A percentile compares a stretch with the other conserved stretches of the same genome.
Evolutionary conservation across 2,113 vertebrate genomes (phyloP).

Genomic region (Spea multiplicata): DNA sequence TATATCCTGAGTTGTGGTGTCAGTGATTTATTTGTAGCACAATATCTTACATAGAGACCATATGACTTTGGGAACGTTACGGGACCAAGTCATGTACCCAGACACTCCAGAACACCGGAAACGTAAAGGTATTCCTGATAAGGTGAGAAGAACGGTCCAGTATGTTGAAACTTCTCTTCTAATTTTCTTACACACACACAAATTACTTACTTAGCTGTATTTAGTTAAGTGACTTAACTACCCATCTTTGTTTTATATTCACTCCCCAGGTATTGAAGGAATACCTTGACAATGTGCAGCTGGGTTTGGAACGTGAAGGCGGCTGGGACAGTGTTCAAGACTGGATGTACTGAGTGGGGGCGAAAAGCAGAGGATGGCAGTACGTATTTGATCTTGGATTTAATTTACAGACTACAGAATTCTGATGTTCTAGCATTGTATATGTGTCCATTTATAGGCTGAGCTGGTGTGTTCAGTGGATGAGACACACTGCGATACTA

Average conservation of each 20-base stretch:
- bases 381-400: slow-evolving; percentile 58
- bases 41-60: slow-evolving; percentile 74
- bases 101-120: slow-evolving; percentile 87
- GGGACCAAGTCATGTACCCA: slow-evolving; percentile 97
- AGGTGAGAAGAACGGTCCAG: slow-evolving; percentile 61
- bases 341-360: slow-evolving; percentile 97
- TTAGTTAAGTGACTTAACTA: background rate
- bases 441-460: too few relatives aligned
- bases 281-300: slow-evolving; percentile 92
- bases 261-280: slow-evolving; percentile 88
- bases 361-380: slow-evolving; percentile 97
- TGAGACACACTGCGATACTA: too few relatives aligned
- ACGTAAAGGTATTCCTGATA: slow-evolving; percentile 88
- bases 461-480: too few relatives aligned
- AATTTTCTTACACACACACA: background rate
- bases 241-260: slow-evolving; percentile 33
- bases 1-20: too few relatives aligned
- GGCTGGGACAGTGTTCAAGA: slow-evolving; percentile 92
- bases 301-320: slow-evolving; percentile 89
- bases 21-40: too few relatives aligned
- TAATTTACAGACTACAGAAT: background rate
- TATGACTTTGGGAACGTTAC: slow-evolving; percentile 94
- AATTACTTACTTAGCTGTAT: background rate
- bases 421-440: too few relatives aligned
- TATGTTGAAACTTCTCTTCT: background rate